Percentiles rank a stretch among this genome's conserved stretches.
Evolutionary conservation across 2,888 invertebrate genomes (phyloP).

Genomic region (Ptilodon capucinus): DNA sequence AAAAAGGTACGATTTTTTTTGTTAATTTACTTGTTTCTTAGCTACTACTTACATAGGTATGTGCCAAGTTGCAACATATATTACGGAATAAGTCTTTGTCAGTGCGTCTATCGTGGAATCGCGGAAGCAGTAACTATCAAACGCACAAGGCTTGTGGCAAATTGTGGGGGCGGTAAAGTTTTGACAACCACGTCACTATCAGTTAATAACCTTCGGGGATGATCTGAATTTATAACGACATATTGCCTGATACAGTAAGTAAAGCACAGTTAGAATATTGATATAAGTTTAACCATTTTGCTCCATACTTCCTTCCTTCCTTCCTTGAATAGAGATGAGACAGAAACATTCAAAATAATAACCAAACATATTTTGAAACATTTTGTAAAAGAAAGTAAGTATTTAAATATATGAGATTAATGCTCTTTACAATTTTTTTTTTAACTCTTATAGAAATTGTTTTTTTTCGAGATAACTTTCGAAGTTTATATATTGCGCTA

Average conservation of each 20-base stretch:
- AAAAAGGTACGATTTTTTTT: too few species aligned
- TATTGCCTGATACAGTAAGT: constrained; percentile 26
- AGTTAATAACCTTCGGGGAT: constrained; percentile 65
- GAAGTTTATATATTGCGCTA: too few species aligned
- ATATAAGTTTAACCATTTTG: not conserved
- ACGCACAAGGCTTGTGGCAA: constrained; percentile 67
- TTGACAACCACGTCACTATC: constrained; percentile 76
- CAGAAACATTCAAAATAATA: too few species aligned
- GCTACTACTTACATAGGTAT: constrained; percentile 17
- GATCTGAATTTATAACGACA: constrained; percentile 63
- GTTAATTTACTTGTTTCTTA: too few species aligned
- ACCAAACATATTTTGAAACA: too few species aligned
- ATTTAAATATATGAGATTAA: too few species aligned
- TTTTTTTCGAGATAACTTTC: too few species aligned
- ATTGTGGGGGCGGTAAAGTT: constrained; percentile 63
- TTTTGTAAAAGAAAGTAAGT: too few species aligned
- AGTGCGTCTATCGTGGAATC: constrained; percentile 45
- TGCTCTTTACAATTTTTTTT: too few species aligned
- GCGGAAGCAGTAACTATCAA: constrained; percentile 59
- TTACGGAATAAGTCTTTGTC: constrained; percentile 53
- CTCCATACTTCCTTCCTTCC: too few species aligned
- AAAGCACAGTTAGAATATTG: not conserved
- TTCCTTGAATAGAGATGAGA: too few species aligned
- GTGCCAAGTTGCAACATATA: constrained; percentile 28
- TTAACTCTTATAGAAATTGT: too few species aligned